Base-by-base conservation (phyloP, 2,797 vertebrate species). In the Coilia nasus region DNA sequence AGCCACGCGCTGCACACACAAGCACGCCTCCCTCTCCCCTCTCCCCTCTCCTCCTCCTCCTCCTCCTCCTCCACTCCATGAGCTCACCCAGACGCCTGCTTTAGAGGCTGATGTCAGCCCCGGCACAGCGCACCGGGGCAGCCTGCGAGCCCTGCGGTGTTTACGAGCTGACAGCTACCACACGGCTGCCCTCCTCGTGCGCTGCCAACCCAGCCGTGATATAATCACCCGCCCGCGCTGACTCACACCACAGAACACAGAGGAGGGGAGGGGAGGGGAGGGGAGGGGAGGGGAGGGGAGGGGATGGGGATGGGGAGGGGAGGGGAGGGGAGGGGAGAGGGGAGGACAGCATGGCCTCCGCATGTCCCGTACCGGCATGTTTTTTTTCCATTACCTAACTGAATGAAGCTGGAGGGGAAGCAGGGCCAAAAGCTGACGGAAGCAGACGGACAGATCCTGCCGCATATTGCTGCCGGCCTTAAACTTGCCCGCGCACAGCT, bases 71-170 rank as follows among this genome's bases (percentile, higher is more conserved):
- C 67, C 28, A 44, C 71, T 78, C 71, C 71, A 78, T 78, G 71
- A 78, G 71, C 71, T 92, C 89, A 91, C 84, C 91, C 88, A 88
- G 83, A 86, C 87, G 81, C 87, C 88, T 71, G 88, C 89, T 90
- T 90, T 91, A 92, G 91, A 91, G 57, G 89, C 89, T 92, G 90
- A 91, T 87, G 90, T 93, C 92, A 93, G 78, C 81, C 82, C 9
- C 47, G 19, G 86, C 87, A 57, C 71, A 0, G 71, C 87, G 71
- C 87, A 81, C 87, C 2, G 84, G 87, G 87, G 85, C 82, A 84
- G 83, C 82, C 71, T 87, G 85, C 75, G 81, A 31, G 71, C 71
- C 71, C 71, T 35, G 71, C 28, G 35, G 71, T 78, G 71, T 78
- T 78, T 78, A 78, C 71, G 71, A 78, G 71, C 71, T 78, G 71